These are phyloP conservation scores for Venustaconcha ellipsiformis DNA, from an alignment of 1,140 invertebrate genomes.

Conservation along the genomic window DNA sequence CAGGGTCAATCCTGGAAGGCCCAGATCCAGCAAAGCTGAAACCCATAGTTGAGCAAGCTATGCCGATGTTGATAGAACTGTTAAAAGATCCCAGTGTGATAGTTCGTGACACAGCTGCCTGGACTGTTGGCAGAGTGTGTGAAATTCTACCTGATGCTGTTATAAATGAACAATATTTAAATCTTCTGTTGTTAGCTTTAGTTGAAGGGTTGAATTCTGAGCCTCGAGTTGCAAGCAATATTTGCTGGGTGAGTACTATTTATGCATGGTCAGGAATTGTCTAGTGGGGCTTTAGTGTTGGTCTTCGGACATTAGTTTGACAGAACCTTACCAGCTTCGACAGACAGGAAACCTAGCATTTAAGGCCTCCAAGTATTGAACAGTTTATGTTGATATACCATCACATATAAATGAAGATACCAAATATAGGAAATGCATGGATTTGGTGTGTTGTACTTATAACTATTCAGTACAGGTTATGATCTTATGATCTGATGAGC, in stretches of 20 bases:
- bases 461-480: no score
- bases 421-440: no score
- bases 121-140: slow-evolving; percentile 98
- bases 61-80: slow-evolving; percentile 96
- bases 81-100: slow-evolving; percentile 86
- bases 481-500: no score
- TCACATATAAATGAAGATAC: no score
- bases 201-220: slow-evolving; percentile 88
- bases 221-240: slow-evolving; percentile 96
- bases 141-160: slow-evolving; percentile 97
- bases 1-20: slow-evolving; percentile 92
- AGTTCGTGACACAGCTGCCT: slow-evolving; percentile 96
- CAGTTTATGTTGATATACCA: no score
- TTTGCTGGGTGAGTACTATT: slow-evolving; percentile 85
- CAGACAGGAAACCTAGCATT: no score
- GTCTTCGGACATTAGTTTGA: no score
- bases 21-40: slow-evolving; percentile 88
- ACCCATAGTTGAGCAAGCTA: slow-evolving; percentile 94
- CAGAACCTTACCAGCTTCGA: no score
- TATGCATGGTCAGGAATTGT: not conserved
- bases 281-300: no score
- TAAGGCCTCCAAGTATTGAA: no score
- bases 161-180: slow-evolving; percentile 84
- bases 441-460: no score
- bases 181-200: slow-evolving; percentile 87